phyloP scores from a whole-genome alignment of 2,113 vertebrate species.

The Ranitomeya variabilis region DNA sequence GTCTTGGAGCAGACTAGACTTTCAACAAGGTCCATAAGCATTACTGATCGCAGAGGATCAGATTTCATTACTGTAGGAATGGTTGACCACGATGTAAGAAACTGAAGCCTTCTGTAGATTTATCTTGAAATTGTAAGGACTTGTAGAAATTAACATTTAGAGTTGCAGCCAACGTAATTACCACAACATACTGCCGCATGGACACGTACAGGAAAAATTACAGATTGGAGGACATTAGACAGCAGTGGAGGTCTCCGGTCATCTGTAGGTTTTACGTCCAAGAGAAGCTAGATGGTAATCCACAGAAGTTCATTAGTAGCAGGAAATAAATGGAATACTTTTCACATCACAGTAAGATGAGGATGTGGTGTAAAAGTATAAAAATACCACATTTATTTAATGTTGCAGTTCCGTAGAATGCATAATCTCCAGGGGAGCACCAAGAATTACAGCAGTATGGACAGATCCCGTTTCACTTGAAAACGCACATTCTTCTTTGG shows the following conservation, averaged over 20 bases:
- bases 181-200: neutral
- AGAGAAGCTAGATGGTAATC: neutral
- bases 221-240: neutral
- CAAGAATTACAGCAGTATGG: slow-evolving; percentile 27
- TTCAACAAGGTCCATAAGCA: neutral
- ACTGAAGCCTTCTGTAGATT: neutral
- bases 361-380: neutral
- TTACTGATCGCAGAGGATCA: neutral
- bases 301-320: neutral
- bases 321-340: neutral
- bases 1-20: neutral
- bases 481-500: slow-evolving; percentile 35
- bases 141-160: neutral
- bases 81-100: neutral
- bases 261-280: neutral
- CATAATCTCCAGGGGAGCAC: slow-evolving; percentile 35
- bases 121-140: neutral
- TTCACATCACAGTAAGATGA: neutral
- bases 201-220: neutral
- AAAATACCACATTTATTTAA: slow-evolving; percentile 7
- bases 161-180: neutral
- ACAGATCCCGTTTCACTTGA: neutral
- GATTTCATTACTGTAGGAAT: neutral
- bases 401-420: slow-evolving; percentile 1
- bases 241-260: neutral